Percentiles rank a stretch among this genome's conserved stretches.
Evolutionary conservation across 1,140 invertebrate species (phyloP).

Genomic region (Meloidogyne chitwoodi): DNA sequence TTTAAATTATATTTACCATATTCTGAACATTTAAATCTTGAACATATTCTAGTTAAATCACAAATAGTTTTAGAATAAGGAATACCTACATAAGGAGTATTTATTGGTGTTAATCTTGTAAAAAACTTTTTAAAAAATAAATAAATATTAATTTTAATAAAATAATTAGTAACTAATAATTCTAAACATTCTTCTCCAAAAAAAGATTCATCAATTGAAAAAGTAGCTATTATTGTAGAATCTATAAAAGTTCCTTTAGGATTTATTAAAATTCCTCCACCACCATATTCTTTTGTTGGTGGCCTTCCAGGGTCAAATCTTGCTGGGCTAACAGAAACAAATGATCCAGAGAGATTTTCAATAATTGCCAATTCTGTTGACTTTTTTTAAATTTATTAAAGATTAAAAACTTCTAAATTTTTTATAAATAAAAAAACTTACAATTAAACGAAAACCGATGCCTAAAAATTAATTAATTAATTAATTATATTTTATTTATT

Average conservation of each 20-base stretch:
- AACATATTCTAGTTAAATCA: neutral
- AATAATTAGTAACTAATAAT: constrained; percentile 1
- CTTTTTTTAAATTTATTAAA: too few relatives aligned
- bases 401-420: too few relatives aligned
- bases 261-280: neutral
- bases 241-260: constrained; percentile 3
- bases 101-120: neutral
- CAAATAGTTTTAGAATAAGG: neutral
- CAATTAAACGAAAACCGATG: neutral
- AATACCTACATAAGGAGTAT: neutral
- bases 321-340: neutral
- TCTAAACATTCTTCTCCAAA: constrained; percentile 8
- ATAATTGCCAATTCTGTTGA: neutral
- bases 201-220: constrained; percentile 7
- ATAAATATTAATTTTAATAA: neutral
- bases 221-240: neutral
- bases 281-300: neutral
- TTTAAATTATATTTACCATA: neutral
- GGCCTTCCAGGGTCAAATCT: neutral
- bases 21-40: neutral
- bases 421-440: neutral
- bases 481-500: neutral
- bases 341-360: neutral
- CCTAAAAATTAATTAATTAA: neutral
- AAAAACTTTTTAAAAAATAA: constrained; percentile 16